Percentiles rank a stretch among this genome's conserved stretches.
Evolutionary conservation across 2,797 vertebrate genomes (phyloP).

Genomic region (Epinephelus malabaricus): DNA sequence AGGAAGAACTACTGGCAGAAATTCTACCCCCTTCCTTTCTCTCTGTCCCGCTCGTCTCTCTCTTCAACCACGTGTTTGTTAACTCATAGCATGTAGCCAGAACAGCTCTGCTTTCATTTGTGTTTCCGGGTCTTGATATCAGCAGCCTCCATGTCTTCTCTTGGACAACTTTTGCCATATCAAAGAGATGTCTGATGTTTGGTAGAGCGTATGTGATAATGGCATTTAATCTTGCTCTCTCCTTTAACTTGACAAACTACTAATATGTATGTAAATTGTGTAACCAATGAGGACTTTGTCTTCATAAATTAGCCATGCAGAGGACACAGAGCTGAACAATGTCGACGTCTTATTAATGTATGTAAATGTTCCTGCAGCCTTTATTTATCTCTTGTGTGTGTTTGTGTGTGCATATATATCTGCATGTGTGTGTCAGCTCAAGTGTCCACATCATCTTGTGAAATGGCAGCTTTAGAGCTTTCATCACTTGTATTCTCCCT

Average conservation of each 20-base stretch:
- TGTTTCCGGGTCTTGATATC: neutral
- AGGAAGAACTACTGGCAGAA: conserved; percentile 12
- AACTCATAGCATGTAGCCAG: neutral
- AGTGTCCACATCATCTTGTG: conserved; percentile 11
- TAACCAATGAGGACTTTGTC: neutral
- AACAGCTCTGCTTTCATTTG: conserved; percentile 1
- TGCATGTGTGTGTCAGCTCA: neutral
- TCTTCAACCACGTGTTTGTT: conserved; percentile 5
- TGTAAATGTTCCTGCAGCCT: conserved; percentile 4
- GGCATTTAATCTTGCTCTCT: neutral
- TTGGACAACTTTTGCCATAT: neutral
- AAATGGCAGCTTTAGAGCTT: conserved; percentile 20
- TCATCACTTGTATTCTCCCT: conserved; percentile 38
- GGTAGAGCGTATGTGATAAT: neutral
- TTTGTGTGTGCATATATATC: neutral
- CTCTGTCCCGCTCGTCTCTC: neutral
- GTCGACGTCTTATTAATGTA: neutral
- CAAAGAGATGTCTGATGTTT: neutral
- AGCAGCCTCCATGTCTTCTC: neutral
- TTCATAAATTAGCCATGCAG: neutral
- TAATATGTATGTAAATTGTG: neutral
- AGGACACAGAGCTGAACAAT: neutral
- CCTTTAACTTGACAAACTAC: neutral
- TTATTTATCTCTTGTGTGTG: neutral
- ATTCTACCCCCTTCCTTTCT: neutral